These are phyloP conservation scores for Brachynemurus nebulosus DNA, from an alignment of 2,888 invertebrate species.

Conservation along the genomic window DNA sequence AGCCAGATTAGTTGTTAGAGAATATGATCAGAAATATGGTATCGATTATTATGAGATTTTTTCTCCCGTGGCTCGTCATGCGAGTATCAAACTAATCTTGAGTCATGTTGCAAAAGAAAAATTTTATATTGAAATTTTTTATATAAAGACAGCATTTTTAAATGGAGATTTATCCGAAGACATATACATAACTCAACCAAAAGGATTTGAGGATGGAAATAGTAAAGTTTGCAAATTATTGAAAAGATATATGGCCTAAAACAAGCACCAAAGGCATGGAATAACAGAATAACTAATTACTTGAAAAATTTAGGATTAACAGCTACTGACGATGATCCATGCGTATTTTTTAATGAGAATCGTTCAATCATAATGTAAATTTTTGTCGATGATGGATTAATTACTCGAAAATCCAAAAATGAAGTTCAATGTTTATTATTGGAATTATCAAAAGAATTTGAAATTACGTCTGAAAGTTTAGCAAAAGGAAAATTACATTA, in stretches of 20 bases:
- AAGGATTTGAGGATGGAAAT: not conserved
- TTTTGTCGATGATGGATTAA: not conserved
- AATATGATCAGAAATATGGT: slow-evolving; percentile 9
- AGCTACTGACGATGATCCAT: not conserved
- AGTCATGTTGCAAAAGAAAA: not conserved
- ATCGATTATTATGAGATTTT: slow-evolving; percentile 17
- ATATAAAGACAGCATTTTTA: not conserved
- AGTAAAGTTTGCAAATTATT: not conserved
- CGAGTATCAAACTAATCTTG: not conserved
- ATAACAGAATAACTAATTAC: not conserved
- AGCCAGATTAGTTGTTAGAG: not conserved
- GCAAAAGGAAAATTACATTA: too few relatives aligned
- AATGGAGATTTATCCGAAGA: not conserved
- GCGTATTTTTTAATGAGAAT: too few relatives aligned
- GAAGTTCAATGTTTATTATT: not conserved
- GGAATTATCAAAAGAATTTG: not conserved
- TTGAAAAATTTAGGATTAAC: not conserved
- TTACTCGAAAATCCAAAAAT: not conserved
- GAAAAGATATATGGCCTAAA: not conserved
- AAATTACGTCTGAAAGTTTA: too few relatives aligned
- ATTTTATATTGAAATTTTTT: not conserved
- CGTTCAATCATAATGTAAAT: not conserved
- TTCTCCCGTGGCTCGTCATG: slow-evolving; percentile 18
- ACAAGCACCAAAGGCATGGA: not conserved
- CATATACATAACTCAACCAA: not conserved